Base-by-base conservation (phyloP, 2,888 invertebrate species). In the Sinopyrophorus schimmeli region DNA sequence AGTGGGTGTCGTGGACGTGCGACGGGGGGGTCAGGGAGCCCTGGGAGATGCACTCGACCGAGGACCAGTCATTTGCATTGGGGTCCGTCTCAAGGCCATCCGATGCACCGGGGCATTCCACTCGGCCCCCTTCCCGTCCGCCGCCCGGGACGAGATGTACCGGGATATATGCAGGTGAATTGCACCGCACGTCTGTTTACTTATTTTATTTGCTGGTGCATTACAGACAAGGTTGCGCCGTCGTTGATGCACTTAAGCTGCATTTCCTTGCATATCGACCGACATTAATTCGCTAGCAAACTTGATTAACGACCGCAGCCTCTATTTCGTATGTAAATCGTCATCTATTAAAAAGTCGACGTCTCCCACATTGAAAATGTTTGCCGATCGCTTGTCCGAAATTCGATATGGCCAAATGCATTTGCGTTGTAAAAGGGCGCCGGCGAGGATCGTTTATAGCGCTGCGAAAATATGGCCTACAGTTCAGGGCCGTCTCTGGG, bases 71-170 rank as follows among this genome's bases (percentile, higher is more conserved):
- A 62, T 63, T 63, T 63, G 63, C 63, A 63, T 63, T 58, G 62
- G 62, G 61, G 62, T 58, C 59, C 55, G 63, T 63, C 63, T 63
- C 63, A 63, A 63, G 63, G 63, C 60, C 62, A 63, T 55, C 49
- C 53, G 40, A 50, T 47, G 56, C 47, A 53, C 47, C 47, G 50
- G 49, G 49, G 48, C 38, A 51, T 53, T 53, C 43, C 48, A 48
- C 40, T 35, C 40, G 24, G 27, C 47, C 43, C 43, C 46, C 34
- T 32, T 30, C 28, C 18, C 24, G 23, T 47, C 30, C 41, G 31
- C 34, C 47, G 23, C 24, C 35, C 43, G 43, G 41, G 35, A 40
- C 15, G 53, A 40, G 41, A 39, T 39, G 48, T 41, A 53, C 44
- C 43, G 48, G 47, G 44, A 49, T 48, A 34, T 28, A 42, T 52